Evolutionary conservation across 2,113 vertebrate genomes (phyloP).

Genomic region (Macrotus californicus): DNA sequence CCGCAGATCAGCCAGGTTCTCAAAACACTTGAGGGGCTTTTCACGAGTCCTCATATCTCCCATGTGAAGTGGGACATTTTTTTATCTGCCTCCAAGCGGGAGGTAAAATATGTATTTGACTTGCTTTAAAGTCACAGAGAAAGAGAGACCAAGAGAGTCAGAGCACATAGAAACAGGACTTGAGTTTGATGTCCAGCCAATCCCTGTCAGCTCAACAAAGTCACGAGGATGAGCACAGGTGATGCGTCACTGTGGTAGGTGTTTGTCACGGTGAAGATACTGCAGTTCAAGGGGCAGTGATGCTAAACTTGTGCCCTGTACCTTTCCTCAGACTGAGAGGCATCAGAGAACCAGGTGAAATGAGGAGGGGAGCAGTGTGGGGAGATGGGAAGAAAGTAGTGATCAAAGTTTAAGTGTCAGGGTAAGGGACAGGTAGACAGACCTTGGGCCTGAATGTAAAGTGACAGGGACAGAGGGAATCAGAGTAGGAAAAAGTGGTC

Average conservation of each 20-base stretch:
- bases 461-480: background rate
- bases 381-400: background rate
- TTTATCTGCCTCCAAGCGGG: background rate
- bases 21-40: background rate
- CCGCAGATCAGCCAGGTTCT: background rate
- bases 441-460: background rate
- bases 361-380: background rate
- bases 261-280: background rate
- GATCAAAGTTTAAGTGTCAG: background rate
- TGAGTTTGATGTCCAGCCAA: background rate
- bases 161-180: background rate
- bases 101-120: background rate
- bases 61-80: constrained; percentile 15
- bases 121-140: background rate
- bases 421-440: background rate
- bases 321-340: background rate
- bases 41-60: background rate
- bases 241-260: background rate
- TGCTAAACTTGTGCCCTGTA: too few species aligned
- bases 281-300: background rate
- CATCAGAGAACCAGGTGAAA: background rate
- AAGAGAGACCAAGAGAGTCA: background rate
- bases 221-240: background rate
- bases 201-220: background rate
- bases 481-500: background rate